These are phyloP conservation scores for Brachymystax lenok DNA, from an alignment of 2,797 vertebrate genomes.

Conservation along the genomic window DNA sequence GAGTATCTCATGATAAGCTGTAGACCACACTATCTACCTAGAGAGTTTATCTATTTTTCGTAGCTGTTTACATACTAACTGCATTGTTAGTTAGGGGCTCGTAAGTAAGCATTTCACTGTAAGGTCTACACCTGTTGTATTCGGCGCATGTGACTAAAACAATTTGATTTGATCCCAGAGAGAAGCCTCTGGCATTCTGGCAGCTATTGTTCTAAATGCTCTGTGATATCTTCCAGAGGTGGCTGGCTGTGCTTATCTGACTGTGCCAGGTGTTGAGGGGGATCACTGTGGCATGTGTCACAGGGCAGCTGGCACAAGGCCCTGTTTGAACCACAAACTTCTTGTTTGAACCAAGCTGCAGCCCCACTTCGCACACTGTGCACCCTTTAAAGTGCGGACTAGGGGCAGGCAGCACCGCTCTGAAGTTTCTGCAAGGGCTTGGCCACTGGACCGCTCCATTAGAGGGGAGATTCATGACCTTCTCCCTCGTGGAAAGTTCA, in stretches of 20 bases:
- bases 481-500: slow-evolving; percentile 43
- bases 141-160: too few relatives aligned
- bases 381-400: slow-evolving; percentile 36
- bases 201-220: neutral
- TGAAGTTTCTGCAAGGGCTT: slow-evolving; percentile 70
- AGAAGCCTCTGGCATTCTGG: neutral
- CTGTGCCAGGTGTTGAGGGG: slow-evolving; percentile 53
- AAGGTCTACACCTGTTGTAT: too few relatives aligned
- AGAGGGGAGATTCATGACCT: slow-evolving; percentile 59
- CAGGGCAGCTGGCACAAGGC: slow-evolving; percentile 44
- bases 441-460: slow-evolving; percentile 60
- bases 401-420: slow-evolving; percentile 39
- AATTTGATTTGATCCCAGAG: neutral
- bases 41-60: too few relatives aligned
- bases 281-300: slow-evolving; percentile 54
- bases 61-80: too few relatives aligned
- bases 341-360: slow-evolving; percentile 27
- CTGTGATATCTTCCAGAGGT: neutral
- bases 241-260: slow-evolving; percentile 29
- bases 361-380: slow-evolving; percentile 44
- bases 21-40: too few relatives aligned
- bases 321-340: slow-evolving; percentile 30
- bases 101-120: too few relatives aligned
- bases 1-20: too few relatives aligned
- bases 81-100: too few relatives aligned